Conservation (phyloP, 2,113 vertebrate genomes). For the Xiphorhynchus elegans region DNA sequence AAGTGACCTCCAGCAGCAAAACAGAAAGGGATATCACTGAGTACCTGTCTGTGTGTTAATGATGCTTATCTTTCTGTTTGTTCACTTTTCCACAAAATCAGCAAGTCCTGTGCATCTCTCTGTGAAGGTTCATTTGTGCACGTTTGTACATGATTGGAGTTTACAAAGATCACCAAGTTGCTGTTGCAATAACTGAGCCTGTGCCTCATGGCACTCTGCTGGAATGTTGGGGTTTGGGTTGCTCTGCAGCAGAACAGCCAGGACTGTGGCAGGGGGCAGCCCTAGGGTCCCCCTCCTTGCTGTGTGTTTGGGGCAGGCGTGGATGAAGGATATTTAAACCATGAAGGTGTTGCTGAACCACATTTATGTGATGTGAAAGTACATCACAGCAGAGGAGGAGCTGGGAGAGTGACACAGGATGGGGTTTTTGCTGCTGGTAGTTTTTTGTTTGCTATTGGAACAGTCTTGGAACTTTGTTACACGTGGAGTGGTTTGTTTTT, state of each 20-base stretch:
- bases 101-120: neutral
- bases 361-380: neutral
- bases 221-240: neutral
- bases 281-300: neutral
- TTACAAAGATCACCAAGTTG: neutral
- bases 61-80: neutral
- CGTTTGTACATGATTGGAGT: neutral
- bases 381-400: neutral
- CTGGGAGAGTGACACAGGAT: neutral
- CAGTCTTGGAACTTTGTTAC: neutral
- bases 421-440: neutral
- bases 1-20: neutral
- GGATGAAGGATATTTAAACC: neutral
- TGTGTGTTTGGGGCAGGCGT: neutral
- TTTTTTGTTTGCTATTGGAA: neutral
- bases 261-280: neutral
- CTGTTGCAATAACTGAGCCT: neutral
- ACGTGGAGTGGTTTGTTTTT: neutral
- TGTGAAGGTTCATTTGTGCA: neutral
- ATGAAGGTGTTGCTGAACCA: neutral
- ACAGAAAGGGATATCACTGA: neutral
- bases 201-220: neutral
- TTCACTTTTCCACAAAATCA: constrained; percentile 24
- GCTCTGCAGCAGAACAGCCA: neutral
- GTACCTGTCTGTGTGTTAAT: neutral